Base-by-base conservation (phyloP, 2,113 vertebrate genomes). In the Lichenostomus cassidix region DNA sequence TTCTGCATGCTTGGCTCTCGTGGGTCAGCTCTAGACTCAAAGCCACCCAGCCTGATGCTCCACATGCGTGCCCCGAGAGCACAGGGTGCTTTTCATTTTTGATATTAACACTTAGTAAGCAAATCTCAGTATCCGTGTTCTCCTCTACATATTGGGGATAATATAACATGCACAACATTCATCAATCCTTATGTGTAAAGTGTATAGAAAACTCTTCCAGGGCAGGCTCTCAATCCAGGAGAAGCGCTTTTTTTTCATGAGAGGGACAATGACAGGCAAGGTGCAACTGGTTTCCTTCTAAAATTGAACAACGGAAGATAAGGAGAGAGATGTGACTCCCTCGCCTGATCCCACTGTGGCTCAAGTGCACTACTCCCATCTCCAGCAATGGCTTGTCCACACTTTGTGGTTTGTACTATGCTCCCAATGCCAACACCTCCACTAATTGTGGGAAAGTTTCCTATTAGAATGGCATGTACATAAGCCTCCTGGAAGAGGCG, bases 401-500 rank as follows among this genome's bases (percentile, higher is more conserved):
- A 68, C 56, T 83, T 6, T 12, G 23, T 71, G 86, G 68, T 92
- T 90, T 89, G 71, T 81, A 37, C 75, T 93, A 17, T 5, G 16
- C 37, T 90, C 35, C 64, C 81, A 44, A 59, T 93, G 83, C 88
- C 1, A 2, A 87, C 88, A 76, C 27, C 41, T 92, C 77, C 50
- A 18, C 47, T 92, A 90, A 42, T 53, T 81, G 65, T 90, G 86
- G 85, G 86, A 81, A 88, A 90, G 68, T 93, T 90, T 92, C 42
- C 67, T 90, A 20, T 50, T 91, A 90, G 81, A 85, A 88, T 78
- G 75, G 81, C 33, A 58, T 71, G 73, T 63, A 78, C 73, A 7
- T 63, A 75, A 81, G 53, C 59, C 85, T 92, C 23, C 71, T 86
- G 87, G 67, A 94, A 83, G 71, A 96, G 82, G 71, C 93, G 87